Percentiles rank a stretch among this genome's conserved stretches.
Evolutionary conservation across 2,797 vertebrate genomes (phyloP).

Genomic region (Tympanoctomys barrerae): DNA sequence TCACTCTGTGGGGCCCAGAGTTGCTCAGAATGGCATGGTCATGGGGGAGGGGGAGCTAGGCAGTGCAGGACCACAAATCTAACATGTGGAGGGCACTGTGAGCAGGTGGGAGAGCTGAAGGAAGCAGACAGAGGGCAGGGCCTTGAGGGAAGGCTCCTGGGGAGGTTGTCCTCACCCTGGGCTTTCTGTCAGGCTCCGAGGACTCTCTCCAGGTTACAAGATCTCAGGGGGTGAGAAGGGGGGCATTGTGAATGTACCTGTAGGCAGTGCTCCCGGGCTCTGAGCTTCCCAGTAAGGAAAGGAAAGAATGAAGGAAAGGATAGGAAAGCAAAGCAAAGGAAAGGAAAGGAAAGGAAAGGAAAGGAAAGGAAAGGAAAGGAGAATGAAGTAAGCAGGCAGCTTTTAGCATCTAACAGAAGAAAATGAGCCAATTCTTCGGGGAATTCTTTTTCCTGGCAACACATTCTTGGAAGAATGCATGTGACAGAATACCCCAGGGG

Average conservation of each 20-base stretch:
- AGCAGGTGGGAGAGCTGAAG: rapidly evolving
- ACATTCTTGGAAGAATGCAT: conserved; percentile 61
- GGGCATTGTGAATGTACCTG: background rate
- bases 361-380: background rate
- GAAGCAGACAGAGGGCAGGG: background rate
- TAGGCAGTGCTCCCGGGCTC: background rate
- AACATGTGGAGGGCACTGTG: rapidly evolving
- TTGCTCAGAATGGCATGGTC: background rate
- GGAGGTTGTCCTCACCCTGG: rapidly evolving
- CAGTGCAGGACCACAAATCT: background rate
- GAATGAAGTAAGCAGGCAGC: background rate
- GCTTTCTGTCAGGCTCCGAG: rapidly evolving
- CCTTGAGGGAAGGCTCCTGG: background rate
- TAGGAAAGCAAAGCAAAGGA: too few species aligned
- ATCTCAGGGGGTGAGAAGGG: background rate
- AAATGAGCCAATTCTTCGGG: conserved; percentile 19
- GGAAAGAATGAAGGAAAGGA: background rate
- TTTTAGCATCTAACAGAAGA: conserved; percentile 47
- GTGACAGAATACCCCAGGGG: background rate
- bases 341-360: too few species aligned
- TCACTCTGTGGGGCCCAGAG: background rate
- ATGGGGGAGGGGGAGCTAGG: background rate
- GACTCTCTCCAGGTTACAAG: too few species aligned
- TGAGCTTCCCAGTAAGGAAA: conserved; percentile 4
- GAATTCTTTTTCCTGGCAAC: conserved; percentile 58